phyloP scores from a whole-genome alignment of 1,140 invertebrate species.

The Drosophila tsacasi region DNA sequence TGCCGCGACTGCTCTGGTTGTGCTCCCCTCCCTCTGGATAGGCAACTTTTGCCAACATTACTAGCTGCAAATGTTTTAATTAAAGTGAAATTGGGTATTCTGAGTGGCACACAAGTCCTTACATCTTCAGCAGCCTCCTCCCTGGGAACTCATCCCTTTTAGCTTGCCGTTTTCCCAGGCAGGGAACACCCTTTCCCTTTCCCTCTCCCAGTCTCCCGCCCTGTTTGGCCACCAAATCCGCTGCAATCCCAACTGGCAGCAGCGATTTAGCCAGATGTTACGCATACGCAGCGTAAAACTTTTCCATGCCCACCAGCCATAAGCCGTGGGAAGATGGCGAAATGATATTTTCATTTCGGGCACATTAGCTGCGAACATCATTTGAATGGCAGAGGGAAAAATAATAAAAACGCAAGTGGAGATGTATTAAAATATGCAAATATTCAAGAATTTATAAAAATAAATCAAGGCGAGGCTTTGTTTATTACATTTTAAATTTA shows the following conservation, averaged over 20 bases:
- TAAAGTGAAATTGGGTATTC: slow-evolving; percentile 84
- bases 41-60: slow-evolving; percentile 77
- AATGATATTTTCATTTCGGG: slow-evolving; percentile 44
- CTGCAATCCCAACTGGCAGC: slow-evolving; percentile 63
- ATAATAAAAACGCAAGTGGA: not conserved
- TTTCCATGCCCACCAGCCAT: slow-evolving; percentile 56
- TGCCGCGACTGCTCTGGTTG: slow-evolving; percentile 6
- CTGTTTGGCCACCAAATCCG: slow-evolving; percentile 29
- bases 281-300: slow-evolving; percentile 80
- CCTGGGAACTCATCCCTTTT: slow-evolving; percentile 2
- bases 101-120: slow-evolving; percentile 65
- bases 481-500: not conserved
- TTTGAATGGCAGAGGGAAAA: not conserved
- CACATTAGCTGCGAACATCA: slow-evolving; percentile 47
- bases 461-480: not conserved
- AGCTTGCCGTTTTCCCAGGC: not conserved
- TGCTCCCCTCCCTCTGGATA: slow-evolving; percentile 15
- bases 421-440: no score
- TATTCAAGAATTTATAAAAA: not conserved
- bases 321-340: slow-evolving; percentile 30
- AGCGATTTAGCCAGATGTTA: slow-evolving; percentile 77
- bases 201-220: not conserved
- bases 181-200: not conserved
- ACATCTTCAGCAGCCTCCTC: slow-evolving; percentile 15
- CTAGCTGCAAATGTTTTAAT: slow-evolving; percentile 84